Percentiles rank a stretch among this genome's conserved stretches.
Conservation (phyloP, 2,888 invertebrate genomes). For the Abrostola tripartita region DNA sequence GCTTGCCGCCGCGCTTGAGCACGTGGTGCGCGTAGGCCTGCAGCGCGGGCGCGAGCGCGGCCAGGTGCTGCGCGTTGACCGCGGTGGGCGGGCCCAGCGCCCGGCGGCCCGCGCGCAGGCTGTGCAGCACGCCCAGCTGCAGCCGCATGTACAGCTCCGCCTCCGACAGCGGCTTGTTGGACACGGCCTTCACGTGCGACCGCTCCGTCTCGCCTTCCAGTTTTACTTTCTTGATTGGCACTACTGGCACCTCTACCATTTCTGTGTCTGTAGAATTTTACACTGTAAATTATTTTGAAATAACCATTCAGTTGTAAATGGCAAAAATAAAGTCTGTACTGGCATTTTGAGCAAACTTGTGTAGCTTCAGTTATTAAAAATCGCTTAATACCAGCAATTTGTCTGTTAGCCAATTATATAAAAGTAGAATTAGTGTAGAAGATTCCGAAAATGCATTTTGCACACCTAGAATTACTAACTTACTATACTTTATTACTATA, state of each 20-base stretch:
- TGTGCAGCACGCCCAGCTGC: constrained; percentile 91
- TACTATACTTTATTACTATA: too few relatives aligned
- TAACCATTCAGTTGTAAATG: too few relatives aligned
- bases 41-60: constrained; percentile 82
- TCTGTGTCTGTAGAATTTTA: constrained; percentile 70
- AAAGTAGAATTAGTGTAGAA: too few relatives aligned
- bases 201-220: constrained; percentile 71
- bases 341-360: too few relatives aligned
- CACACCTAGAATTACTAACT: too few relatives aligned
- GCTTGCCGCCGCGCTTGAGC: constrained; percentile 70
- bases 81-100: constrained; percentile 88
- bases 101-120: constrained; percentile 87
- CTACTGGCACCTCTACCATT: constrained; percentile 69
- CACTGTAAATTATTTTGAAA: not conserved
- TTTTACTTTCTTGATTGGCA: constrained; percentile 80
- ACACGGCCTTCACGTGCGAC: constrained; percentile 65
- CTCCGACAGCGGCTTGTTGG: constrained; percentile 66
- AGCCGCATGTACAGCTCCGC: constrained; percentile 89
- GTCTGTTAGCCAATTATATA: too few relatives aligned
- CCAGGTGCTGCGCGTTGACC: constrained; percentile 90
- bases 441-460: too few relatives aligned
- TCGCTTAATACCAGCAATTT: too few relatives aligned
- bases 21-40: constrained; percentile 78
- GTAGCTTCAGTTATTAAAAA: too few relatives aligned
- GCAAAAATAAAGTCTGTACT: too few relatives aligned